Evolutionary conservation across 2,113 vertebrate genomes (phyloP).

Genomic region (Enhydra lutris): DNA sequence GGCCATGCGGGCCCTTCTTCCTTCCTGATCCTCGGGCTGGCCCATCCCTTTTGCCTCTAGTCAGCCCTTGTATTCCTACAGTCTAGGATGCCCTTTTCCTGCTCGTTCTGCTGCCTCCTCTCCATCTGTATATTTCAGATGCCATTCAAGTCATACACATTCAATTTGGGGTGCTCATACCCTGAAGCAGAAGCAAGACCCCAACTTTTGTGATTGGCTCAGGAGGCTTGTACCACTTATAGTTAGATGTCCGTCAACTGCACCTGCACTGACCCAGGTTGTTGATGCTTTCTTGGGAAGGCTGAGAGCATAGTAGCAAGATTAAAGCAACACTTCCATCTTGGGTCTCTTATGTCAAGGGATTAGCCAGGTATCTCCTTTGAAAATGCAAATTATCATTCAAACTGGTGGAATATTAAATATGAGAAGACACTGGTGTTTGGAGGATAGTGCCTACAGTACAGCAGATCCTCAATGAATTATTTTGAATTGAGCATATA

Average conservation of each 20-base stretch:
- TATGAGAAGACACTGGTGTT: background rate
- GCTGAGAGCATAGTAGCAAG: background rate
- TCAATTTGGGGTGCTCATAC: background rate
- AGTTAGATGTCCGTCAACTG: background rate
- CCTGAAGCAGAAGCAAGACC: background rate
- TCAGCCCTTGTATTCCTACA: background rate
- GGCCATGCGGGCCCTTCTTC: no score
- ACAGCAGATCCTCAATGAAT: background rate
- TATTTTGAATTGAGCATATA: background rate
- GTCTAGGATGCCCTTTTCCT: background rate
- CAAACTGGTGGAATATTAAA: background rate
- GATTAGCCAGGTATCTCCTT: background rate
- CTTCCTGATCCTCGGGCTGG: background rate
- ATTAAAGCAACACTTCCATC: background rate
- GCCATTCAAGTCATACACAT: no score
- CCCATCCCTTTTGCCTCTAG: background rate
- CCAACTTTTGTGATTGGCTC: background rate
- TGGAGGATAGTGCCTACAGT: background rate
- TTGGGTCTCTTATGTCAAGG: background rate
- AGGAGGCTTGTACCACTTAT: background rate
- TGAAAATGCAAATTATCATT: background rate
- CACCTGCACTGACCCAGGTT: background rate
- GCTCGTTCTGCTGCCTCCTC: background rate
- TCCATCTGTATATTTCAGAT: background rate
- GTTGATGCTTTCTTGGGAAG: background rate